phyloP scores from a whole-genome alignment of 92 coral and sea anemone genomes.

The Plumapathes pennacea region DNA sequence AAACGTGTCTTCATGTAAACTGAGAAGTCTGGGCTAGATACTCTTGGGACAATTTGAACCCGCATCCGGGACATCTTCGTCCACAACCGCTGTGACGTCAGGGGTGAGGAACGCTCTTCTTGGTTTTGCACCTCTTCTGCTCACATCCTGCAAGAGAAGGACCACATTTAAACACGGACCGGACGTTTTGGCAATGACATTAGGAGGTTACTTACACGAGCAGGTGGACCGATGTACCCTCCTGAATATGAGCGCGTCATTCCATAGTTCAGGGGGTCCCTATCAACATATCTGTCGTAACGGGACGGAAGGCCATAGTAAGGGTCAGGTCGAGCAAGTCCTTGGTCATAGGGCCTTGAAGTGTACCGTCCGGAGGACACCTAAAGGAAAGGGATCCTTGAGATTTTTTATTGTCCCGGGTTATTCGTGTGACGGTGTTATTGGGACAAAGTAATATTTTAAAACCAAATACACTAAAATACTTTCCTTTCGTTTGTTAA shows the following conservation, averaged over 20 bases:
- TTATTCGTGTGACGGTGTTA: too few species aligned
- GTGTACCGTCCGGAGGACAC: too few species aligned
- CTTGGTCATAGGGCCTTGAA: too few species aligned
- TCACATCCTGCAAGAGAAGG: conserved; percentile 38
- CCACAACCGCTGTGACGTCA: conserved; percentile 83
- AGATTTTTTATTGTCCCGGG: too few species aligned
- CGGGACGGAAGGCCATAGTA: too few species aligned
- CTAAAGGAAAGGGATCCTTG: too few species aligned
- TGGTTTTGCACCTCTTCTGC: conserved; percentile 34
- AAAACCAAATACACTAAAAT: too few species aligned
- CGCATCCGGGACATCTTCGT: conserved; percentile 48
- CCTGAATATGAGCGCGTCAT: conserved; percentile 58
- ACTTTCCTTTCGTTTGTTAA: too few species aligned
- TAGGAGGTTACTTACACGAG: conserved; percentile 34
- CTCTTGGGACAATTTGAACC: conserved; percentile 31
- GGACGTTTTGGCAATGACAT: background rate
- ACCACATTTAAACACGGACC: too few species aligned
- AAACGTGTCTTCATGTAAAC: too few species aligned
- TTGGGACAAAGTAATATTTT: too few species aligned
- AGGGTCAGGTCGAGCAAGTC: too few species aligned
- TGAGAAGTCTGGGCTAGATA: conserved; percentile 13
- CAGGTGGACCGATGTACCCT: conserved; percentile 41
- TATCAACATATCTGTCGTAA: conserved; percentile 18
- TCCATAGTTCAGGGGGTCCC: conserved; percentile 38
- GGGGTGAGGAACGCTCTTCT: conserved; percentile 67